Evolutionary conservation across 2,888 invertebrate genomes (phyloP).

Genomic region (Acanthococcus lagerstroemiae): DNA sequence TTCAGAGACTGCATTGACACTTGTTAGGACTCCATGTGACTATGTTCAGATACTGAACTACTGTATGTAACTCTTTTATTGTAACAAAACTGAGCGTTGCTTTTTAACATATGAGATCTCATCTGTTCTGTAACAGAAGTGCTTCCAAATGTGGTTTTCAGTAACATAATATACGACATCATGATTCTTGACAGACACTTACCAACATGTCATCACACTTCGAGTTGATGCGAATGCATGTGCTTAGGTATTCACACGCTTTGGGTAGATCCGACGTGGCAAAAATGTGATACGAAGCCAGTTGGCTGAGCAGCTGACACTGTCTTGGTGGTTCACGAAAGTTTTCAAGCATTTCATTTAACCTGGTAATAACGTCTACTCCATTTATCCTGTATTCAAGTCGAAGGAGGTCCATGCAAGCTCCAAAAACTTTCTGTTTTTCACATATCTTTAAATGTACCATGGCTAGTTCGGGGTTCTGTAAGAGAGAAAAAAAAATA

Average conservation of each 20-base stretch:
- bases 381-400: not conserved
- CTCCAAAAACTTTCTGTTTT: slow-evolving; percentile 1
- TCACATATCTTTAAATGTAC: not conserved
- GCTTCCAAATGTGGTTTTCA: too few relatives aligned
- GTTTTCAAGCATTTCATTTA: not conserved
- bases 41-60: too few relatives aligned
- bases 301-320: not conserved
- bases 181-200: too few relatives aligned
- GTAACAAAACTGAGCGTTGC: too few relatives aligned
- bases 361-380: not conserved
- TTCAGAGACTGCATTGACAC: too few relatives aligned
- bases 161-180: too few relatives aligned
- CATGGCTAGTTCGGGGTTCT: slow-evolving; percentile 3
- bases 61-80: too few relatives aligned
- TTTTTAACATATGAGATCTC: too few relatives aligned
- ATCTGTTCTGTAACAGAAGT: too few relatives aligned
- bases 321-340: not conserved
- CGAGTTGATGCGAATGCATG: not conserved
- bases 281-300: slow-evolving; percentile 8
- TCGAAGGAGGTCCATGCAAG: slow-evolving; percentile 5
- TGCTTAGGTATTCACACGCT: not conserved
- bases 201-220: slow-evolving; percentile 2
- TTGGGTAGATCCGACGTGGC: not conserved
- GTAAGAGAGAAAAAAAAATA: not conserved
- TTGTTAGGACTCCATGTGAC: too few relatives aligned